Evolutionary conservation across 2,888 invertebrate genomes (phyloP), one percentile per base, ranked within the genome.

Genomic region (Ecliptopera silaceata): DNA sequence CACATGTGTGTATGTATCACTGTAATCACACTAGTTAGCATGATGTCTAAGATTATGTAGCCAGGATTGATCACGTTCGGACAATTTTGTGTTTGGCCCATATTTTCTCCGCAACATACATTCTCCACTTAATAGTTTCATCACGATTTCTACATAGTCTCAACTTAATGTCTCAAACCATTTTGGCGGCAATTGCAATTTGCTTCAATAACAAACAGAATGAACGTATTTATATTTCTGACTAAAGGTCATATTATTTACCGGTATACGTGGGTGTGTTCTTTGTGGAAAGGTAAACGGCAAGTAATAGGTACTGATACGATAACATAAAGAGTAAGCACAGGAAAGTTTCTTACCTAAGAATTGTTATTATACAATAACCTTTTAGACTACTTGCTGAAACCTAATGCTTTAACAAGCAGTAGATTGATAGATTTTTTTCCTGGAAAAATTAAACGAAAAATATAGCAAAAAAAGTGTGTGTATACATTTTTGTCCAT

Each of bases 141-240:
- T 26, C 26, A 26, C 26, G 26, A 26, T 26, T 8, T 26, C 26
- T 5, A 26, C 26, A 26, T 8, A 31, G n/a, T 31, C n/a, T n/a
- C n/a, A 31, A 31, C 31, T 31, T 31, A 3, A n/a, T 31, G 1
- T 31, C 10, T 31, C 26, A 26, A 26, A 26, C 10, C 12, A 12
- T 34, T 13, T 36, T 15, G 8, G 15, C 10, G 36, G 15, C 6
- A 12, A 15, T 13, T 29, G 4, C 17, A 5, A 12, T 41, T 17
- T 8, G 15, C 38, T 12, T 12, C 32, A 32, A 34, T 20, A 32
- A 45, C 18, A 8, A 8, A 17, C 15, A 36, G 1, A 46, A 34
- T 29, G 29, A 48, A 54, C 43, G 47, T 47, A 48, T 47, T 48
- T 43, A 29, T 55, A 55, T 49, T 48, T 46, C 22, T 8, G 12